Evolutionary conservation across 2,797 vertebrate species (phyloP), one percentile per base, ranked within the genome.

Genomic region (Labeo calbasu): DNA sequence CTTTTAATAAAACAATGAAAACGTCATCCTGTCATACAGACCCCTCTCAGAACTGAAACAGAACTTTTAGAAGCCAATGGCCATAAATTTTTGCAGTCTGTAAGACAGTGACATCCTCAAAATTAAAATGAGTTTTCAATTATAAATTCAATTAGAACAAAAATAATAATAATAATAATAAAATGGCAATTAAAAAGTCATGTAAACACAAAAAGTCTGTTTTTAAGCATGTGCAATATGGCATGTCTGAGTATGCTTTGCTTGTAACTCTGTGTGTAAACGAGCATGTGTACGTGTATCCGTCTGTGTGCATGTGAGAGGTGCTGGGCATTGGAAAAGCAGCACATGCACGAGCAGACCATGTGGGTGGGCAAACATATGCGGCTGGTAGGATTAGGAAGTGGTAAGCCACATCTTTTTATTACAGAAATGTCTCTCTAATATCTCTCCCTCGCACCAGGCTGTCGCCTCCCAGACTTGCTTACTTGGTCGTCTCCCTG

Each of bases 401-500:
- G 96, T 94, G 96, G 96, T 96, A 92, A 83, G 94, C 96, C 96
- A 94, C 95, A 95, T 95, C 92, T 93, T 95, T 96, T 95, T 93
- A 89, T 92, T 93, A 95, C 94, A 92, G 94, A 86, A 90, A 96
- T 90, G 92, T 95, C 94, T 96, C 95, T 95, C 93, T 92, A 94
- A 93, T 95, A 89, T 91, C 83, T 91, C 89, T 91, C 92, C 90
- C 85, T 85, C 68, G 59, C 89, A 88, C 86, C 77, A 83, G 87
- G 83, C 85, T 78, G 87, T 81, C 78, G 85, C 86, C 85, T 87
- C 65, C 63, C 77, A 84, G 77, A 88, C 79, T 84, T 84, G 73
- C 85, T 89, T 87, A 87, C 83, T 84, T 85, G 85, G 86, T 87
- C 77, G 78, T 86, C 77, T 86, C 79, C 78, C 53, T 81, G 63